Evolutionary conservation across 2,797 vertebrate genomes (phyloP).

Genomic region (Miichthys miiuy): DNA sequence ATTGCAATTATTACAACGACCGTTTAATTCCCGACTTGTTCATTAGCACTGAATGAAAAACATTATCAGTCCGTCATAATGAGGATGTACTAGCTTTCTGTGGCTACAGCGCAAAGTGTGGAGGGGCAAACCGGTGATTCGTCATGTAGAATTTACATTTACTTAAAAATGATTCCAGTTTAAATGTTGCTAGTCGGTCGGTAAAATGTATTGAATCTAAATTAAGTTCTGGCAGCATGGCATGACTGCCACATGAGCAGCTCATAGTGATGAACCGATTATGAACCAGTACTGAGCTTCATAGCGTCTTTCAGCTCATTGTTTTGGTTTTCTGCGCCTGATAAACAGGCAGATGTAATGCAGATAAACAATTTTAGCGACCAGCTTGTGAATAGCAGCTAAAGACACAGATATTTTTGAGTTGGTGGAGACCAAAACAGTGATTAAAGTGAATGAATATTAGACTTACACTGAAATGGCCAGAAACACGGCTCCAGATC

Average conservation of each 20-base stretch:
- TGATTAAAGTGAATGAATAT: neutral
- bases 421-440: neutral
- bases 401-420: neutral
- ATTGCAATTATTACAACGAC: conserved; percentile 57
- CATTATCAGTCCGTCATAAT: conserved; percentile 37
- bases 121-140: conserved; percentile 11
- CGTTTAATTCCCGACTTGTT: conserved; percentile 50
- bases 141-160: conserved; percentile 7
- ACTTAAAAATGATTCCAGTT: neutral
- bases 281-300: neutral
- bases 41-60: conserved; percentile 61
- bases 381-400: neutral
- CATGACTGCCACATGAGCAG: no score
- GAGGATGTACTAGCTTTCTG: conserved; percentile 36
- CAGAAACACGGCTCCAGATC: neutral
- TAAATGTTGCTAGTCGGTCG: neutral
- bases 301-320: neutral
- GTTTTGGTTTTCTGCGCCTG: neutral
- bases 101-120: conserved; percentile 1
- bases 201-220: neutral
- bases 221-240: neutral
- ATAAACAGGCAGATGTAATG: no score
- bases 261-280: neutral
- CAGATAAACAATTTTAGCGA: neutral
- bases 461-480: neutral